A percentile compares a stretch with the other conserved stretches of the same genome.
These are phyloP conservation scores for Syngnathus typhle DNA, from an alignment of 2,113 vertebrate genomes.

Conservation along the genomic window DNA sequence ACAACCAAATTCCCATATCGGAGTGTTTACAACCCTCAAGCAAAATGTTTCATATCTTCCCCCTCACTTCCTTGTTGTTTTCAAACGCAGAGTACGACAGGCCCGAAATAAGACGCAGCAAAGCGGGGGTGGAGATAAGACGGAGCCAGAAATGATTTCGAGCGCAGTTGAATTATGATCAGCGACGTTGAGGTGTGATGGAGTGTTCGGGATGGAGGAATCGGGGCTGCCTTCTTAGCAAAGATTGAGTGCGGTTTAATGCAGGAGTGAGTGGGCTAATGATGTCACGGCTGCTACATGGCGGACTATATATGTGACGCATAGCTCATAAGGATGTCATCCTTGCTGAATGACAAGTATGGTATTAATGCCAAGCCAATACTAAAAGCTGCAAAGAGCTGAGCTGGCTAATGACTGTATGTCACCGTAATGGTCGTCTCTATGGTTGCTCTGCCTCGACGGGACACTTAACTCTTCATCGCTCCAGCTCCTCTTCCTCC, in stretches of 20 bases:
- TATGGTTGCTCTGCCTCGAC: slow-evolving; percentile 44
- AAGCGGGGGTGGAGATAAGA: slow-evolving; percentile 31
- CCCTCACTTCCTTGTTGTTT: not conserved
- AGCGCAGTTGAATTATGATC: slow-evolving; percentile 31
- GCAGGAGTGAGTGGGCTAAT: slow-evolving; percentile 49
- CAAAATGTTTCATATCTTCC: not conserved
- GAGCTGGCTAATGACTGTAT: slow-evolving; percentile 59
- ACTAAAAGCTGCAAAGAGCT: slow-evolving; percentile 58
- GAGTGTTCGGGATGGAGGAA: slow-evolving; percentile 34
- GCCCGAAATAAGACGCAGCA: slow-evolving; percentile 6
- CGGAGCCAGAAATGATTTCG: slow-evolving; percentile 39
- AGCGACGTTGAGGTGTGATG: slow-evolving; percentile 53
- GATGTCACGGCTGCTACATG: slow-evolving; percentile 48
- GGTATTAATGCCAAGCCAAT: slow-evolving; percentile 52
- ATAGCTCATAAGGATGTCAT: slow-evolving; percentile 48
- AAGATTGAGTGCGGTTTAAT: slow-evolving; percentile 61
- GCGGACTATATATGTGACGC: slow-evolving; percentile 53
- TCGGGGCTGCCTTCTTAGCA: slow-evolving; percentile 35
- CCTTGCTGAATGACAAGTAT: slow-evolving; percentile 61
- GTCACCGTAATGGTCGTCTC: slow-evolving; percentile 55
- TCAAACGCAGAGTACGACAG: not conserved
- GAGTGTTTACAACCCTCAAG: not conserved
- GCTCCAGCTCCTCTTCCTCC: slow-evolving; percentile 23
- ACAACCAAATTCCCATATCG: not conserved
- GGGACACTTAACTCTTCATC: slow-evolving; percentile 38